phyloP scores from a whole-genome alignment of 2,797 vertebrate genomes.

The Hipposideros larvatus region DNA sequence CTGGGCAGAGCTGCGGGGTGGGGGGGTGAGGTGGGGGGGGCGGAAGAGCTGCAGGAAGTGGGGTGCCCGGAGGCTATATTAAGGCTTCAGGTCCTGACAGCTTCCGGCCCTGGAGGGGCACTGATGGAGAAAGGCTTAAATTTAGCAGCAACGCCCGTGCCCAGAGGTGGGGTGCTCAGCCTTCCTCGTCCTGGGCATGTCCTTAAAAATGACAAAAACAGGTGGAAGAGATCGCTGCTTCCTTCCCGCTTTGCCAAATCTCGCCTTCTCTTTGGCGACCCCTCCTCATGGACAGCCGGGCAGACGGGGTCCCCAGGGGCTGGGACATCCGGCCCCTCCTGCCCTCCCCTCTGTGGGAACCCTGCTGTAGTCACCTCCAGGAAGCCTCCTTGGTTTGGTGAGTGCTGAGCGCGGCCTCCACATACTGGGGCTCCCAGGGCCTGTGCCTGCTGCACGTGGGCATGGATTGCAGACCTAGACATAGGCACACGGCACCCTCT shows the following conservation, averaged over 20 bases:
- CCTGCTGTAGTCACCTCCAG: background rate
- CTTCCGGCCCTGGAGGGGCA: conserved; percentile 83
- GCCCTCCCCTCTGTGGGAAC: background rate
- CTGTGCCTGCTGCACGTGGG: fast-evolving
- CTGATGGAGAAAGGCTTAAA: conserved; percentile 68
- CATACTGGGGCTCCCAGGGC: background rate
- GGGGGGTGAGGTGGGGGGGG: background rate
- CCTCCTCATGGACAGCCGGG: background rate
- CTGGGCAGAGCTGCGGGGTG: fast-evolving
- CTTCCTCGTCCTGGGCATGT: background rate
- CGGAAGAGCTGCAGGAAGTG: conserved; percentile 78
- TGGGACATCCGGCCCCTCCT: too few relatives aligned
- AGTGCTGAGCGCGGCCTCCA: background rate
- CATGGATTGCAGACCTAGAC: background rate
- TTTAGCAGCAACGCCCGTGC: conserved; percentile 75
- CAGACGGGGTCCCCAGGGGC: too few relatives aligned
- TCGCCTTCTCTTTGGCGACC: background rate
- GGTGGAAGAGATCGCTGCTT: background rate
- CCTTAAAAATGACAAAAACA: background rate
- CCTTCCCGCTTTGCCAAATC: too few relatives aligned
- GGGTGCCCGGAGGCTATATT: conserved; percentile 84
- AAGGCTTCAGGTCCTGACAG: conserved; percentile 83
- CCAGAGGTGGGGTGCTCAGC: background rate
- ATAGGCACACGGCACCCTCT: background rate
- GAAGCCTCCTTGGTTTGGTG: background rate